Base-by-base conservation (phyloP, 2,888 invertebrate genomes). In the Eupithecia abbreviata region DNA sequence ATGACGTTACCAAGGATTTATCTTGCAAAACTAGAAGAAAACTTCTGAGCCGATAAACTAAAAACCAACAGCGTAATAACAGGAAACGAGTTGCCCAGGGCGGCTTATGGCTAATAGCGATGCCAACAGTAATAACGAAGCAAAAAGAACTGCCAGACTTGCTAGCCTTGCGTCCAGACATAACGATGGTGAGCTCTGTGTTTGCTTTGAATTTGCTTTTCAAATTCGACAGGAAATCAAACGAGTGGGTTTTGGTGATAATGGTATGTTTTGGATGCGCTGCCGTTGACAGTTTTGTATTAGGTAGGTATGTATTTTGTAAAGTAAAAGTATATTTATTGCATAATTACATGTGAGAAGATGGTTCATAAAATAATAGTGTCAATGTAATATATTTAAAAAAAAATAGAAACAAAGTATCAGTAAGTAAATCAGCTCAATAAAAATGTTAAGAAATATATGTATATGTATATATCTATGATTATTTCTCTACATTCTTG, bases 81-180 rank as follows among this genome's bases (percentile, higher is more conserved):
- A 30, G 62, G 62, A 62, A 62, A 62, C 62, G 30, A 62, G 62
- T 30, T 62, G 4, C 62, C 4, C 10, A 62, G 30, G 30, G 4
- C 18, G 30, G 62, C 18, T 62, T 62, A 62, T 30, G 30, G 62
- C 62, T 62, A 62, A 62, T 30, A 62, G 62, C 55, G 55, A 58
- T 62, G 30, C 62, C 62, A 62, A 62, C 47, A 49, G 45, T 68
- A 68, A 43, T 42, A 68, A 43, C 43, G 62, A 66, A 42, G 66
- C 42, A 42, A 66, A 66, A 66, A 42, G 41, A 66, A 66, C 65
- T 65, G 12, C 10, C 45, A 45, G 68, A 45, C 47, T 69, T 69
- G 69, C 18, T 69, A n/a, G 69, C 69, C 47, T 49, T 45, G 45
- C 69, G 69, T 47, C 69, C 69, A 69, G 47, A 69, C 69, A 68